A percentile compares a stretch with the other conserved stretches of the same genome.
Conservation (phyloP, 2,888 invertebrate genomes). For the Cephalotes varians region DNA sequence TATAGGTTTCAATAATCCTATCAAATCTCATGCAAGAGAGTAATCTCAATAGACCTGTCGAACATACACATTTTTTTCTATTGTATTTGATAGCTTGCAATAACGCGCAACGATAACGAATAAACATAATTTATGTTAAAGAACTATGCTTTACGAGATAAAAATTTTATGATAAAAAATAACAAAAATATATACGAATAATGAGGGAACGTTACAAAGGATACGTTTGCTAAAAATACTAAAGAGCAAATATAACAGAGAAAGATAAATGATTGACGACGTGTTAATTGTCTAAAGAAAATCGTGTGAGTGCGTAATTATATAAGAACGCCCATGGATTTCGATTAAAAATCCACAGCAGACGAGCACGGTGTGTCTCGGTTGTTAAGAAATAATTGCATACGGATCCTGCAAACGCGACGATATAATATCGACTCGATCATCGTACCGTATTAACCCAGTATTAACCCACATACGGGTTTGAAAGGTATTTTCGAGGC, state of each 20-base stretch:
- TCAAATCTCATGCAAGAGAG: constrained; percentile 4
- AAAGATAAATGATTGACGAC: constrained; percentile 12
- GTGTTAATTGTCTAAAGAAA: constrained; percentile 23
- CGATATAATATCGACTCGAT: constrained; percentile 29
- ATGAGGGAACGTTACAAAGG: not conserved
- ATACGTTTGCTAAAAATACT: not conserved
- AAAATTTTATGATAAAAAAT: not conserved
- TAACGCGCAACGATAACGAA: not conserved
- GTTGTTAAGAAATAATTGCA: constrained; percentile 33
- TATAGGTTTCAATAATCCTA: not conserved
- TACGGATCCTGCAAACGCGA: constrained; percentile 29
- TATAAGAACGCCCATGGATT: not conserved
- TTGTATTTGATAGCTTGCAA: not conserved
- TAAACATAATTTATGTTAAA: not conserved
- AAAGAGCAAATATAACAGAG: not conserved
- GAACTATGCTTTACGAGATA: not conserved
- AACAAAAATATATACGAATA: not conserved
- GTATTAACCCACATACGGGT: constrained; percentile 56
- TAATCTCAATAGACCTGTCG: not conserved
- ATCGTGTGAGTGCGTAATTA: not conserved
- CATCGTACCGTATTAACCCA: constrained; percentile 7
- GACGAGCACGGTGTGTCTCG: not conserved
- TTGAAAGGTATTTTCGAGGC: constrained; percentile 8
- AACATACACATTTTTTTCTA: not conserved
- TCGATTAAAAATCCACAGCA: constrained; percentile 32